These are phyloP conservation scores for Cryptosula pallasiana DNA, from an alignment of 2,888 invertebrate species.

Conservation along the genomic window DNA sequence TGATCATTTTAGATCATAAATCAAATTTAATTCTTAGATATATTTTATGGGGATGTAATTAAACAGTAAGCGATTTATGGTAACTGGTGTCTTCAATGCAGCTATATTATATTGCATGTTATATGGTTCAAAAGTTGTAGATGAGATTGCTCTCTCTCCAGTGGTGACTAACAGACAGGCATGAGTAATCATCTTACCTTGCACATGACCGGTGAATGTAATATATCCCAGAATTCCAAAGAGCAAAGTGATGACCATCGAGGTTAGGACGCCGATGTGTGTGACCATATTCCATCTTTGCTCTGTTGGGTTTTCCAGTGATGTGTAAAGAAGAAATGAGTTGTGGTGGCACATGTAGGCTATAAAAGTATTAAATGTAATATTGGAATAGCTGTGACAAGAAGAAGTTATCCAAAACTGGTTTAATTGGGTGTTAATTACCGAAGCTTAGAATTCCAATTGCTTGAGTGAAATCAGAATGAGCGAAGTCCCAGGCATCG, in stretches of 20 bases:
- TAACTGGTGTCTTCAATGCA: no score
- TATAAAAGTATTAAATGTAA: no score
- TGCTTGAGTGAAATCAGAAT: constrained; percentile 69
- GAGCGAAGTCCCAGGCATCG: constrained; percentile 68
- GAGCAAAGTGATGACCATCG: constrained; percentile 66
- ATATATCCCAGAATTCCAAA: constrained; percentile 74
- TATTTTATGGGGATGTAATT: no score
- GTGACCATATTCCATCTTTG: constrained; percentile 75
- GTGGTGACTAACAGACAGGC: no score
- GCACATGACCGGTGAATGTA: constrained; percentile 72
- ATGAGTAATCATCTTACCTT: no score
- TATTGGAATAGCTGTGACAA: no score
- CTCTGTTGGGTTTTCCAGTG: constrained; percentile 69
- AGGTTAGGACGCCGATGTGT: constrained; percentile 70
- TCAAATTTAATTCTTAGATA: no score
- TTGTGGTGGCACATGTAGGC: constrained; percentile 90
- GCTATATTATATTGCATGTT: no score
- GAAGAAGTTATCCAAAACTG: neutral
- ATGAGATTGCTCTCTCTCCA: no score
- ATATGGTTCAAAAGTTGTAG: no score
- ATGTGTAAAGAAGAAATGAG: constrained; percentile 75
- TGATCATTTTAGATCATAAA: no score
- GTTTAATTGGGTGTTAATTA: constrained; percentile 50
- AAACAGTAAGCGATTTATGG: no score
- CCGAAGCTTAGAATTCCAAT: constrained; percentile 80